Evolutionary conservation across 30 jellyfish, hydroid and myxozoan species (phyloP).

Genomic region (Pseudorhiza aurosa): DNA sequence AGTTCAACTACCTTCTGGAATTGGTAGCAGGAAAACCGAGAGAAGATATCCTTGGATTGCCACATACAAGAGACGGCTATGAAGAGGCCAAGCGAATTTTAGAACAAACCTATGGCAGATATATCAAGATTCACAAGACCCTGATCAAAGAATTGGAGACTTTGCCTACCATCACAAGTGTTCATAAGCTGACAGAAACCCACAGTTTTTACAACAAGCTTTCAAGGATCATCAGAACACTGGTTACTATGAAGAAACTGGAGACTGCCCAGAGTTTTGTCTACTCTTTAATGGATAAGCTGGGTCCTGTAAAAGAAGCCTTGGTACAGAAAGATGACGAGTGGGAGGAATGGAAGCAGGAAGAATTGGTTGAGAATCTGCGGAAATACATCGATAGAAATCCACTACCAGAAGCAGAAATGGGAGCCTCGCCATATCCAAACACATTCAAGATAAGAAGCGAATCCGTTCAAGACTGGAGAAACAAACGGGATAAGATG

Average conservation of each 20-base stretch:
- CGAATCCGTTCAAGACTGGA: conserved; percentile 39
- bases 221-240: conserved; percentile 72
- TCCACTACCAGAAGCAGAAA: conserved; percentile 36
- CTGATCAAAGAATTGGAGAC: conserved; percentile 40
- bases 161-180: conserved; percentile 9
- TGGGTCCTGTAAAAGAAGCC: conserved; percentile 70
- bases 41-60: conserved; percentile 65
- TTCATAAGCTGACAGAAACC: conserved; percentile 5
- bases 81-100: conserved; percentile 60
- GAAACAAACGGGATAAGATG: conserved; percentile 35
- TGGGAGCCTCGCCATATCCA: not conserved
- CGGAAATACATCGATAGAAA: conserved; percentile 55
- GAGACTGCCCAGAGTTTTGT: conserved; percentile 63
- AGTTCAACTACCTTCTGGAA: conserved; percentile 66
- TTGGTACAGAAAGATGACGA: conserved; percentile 49
- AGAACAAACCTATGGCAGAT: conserved; percentile 47
- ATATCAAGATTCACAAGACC: conserved; percentile 41
- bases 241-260: conserved; percentile 59
- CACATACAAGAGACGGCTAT: conserved; percentile 59
- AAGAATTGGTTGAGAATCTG: conserved; percentile 45
- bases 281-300: conserved; percentile 53
- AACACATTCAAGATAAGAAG: not conserved
- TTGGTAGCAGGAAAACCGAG: conserved; percentile 45
- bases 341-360: conserved; percentile 58
- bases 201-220: conserved; percentile 63